Evolutionary conservation across 2,113 vertebrate species (phyloP), one percentile per base, ranked within the genome.

Genomic region (Prunella himalayana): DNA sequence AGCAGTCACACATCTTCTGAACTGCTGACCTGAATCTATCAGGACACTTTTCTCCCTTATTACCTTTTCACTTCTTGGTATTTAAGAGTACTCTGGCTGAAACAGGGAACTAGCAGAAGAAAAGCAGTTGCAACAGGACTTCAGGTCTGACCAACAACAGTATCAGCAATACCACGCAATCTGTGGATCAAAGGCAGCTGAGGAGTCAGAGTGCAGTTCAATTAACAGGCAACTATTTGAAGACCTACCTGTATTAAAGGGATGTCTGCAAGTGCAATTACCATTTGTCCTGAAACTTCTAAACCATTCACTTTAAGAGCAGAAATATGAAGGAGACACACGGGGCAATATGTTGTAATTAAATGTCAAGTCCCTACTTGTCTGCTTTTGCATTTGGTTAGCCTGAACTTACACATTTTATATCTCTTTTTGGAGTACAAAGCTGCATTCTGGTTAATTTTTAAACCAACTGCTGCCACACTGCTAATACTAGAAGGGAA

Each of bases 361-460:
- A 96, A 93, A 86, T 19, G 17, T 81, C 92, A 92, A 96, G 95
- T 84, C 65, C 68, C 66, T 71, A 61, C 93, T 76, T 76, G 87
- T 15, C 69, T 39, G 68, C 61, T 92, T 95, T 63, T 82, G 65
- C 51, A 20, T 59, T 88, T 80, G 63, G 50, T 79, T 82, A 77
- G 72, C 57, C 45, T 84, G 35, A 92, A 88, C 35, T 82, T 73
- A 76, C 0, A 82, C 15, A 72, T 59, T n/a, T 86, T 75, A 20
- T 23, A 86, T 27, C 22, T n/a, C 13, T 80, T 86, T 80, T 9
- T 68, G n/a, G 87, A n/a, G 76, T 4, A 75, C 28, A 45, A 24
- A 90, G 39, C 44, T 39, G 7, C 23, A 64, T 65, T 93, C 65
- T 50, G 57, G 51, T 86, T 86, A 88, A 90, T 71, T 86, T 96